Evolutionary conservation across 2,888 invertebrate genomes (phyloP).

Genomic region (Acanthococcus lagerstroemiae): DNA sequence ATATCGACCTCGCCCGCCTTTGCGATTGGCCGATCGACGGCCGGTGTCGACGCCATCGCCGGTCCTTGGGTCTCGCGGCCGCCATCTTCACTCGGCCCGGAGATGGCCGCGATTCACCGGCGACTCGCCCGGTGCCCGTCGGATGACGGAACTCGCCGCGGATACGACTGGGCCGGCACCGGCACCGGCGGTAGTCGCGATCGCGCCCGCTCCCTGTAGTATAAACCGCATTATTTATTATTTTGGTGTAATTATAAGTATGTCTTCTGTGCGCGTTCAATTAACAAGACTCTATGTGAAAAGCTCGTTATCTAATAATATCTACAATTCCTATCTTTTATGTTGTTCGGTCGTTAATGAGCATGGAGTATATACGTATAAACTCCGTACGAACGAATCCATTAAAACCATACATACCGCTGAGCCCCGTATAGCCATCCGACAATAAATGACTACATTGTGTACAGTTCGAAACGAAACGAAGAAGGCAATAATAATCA

Average conservation of each 20-base stretch:
- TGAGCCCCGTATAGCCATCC: slow-evolving; percentile 14
- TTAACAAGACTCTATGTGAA: slow-evolving; percentile 30
- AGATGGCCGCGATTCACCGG: too few relatives aligned
- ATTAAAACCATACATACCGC: slow-evolving; percentile 28
- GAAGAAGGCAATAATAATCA: slow-evolving; percentile 27
- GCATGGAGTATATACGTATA: slow-evolving; percentile 1
- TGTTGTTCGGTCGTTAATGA: slow-evolving; percentile 26
- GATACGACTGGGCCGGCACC: too few relatives aligned
- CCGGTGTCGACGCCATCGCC: too few relatives aligned
- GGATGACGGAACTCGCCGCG: too few relatives aligned
- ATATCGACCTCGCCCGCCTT: too few relatives aligned
- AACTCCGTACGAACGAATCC: slow-evolving; percentile 16
- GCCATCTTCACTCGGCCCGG: too few relatives aligned
- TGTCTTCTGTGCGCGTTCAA: slow-evolving; percentile 30
- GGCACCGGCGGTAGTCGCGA: slow-evolving; percentile 5
- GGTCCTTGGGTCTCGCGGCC: too few relatives aligned
- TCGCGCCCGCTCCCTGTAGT: slow-evolving; percentile 5
- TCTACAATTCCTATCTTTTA: slow-evolving; percentile 30
- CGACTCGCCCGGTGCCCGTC: too few relatives aligned
- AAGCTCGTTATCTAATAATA: slow-evolving; percentile 30
- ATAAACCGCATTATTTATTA: slow-evolving; percentile 27
- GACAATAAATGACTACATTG: slow-evolving; percentile 31
- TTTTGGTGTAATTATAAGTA: slow-evolving; percentile 26
- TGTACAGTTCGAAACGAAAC: slow-evolving; percentile 17
- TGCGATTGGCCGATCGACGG: too few relatives aligned